Base-by-base conservation (phyloP, 2,113 vertebrate genomes). In the Oceanodroma tethys region DNA sequence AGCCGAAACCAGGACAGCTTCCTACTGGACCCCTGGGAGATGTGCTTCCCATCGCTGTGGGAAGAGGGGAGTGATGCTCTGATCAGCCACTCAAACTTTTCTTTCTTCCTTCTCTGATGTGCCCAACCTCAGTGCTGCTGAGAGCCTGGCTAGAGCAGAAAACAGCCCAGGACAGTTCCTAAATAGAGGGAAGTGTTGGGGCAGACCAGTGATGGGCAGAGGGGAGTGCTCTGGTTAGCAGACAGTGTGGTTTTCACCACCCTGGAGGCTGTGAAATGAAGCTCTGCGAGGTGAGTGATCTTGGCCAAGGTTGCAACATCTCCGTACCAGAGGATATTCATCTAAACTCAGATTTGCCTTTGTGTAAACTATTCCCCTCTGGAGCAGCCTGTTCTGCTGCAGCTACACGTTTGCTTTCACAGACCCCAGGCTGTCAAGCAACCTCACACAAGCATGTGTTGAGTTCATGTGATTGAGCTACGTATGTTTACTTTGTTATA, bases 401-500 rank as follows among this genome's bases (percentile, higher is more conserved):
- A 48, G 72, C 45, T 67, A 50, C 82, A 55, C 12, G 7, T 75
- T 76, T 75, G 78, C 74, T 67, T 89, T 62, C 63, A 38, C 48
- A 82, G 74, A 74, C 42, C 42, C n/a, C 47, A 59, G 74, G 65
- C 89, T 90, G 72, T 66, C 50, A 76, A 63, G 56, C 25, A 83
- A 93, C 38, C 84, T 75, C 84, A 71, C 60, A 83, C 48, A 52
- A 72, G 36, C 83, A 62, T 34, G 53, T 42, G 59, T 62, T 93
- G 42, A 88, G 74, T 55, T 95, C 42, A 47, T 55, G 55, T 26
- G 36, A 45, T 26, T 65, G 83, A 91, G 45, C 63, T 85, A 36
- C 60, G 36, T 79, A 55, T 97, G 90, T 97, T 97, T 97, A 93
- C 88, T 88, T 93, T 94, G 29, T 14, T 58, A 58, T 72, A 50